Evolutionary conservation across 2,113 vertebrate species (phyloP).

Genomic region (Numenius arquata): DNA sequence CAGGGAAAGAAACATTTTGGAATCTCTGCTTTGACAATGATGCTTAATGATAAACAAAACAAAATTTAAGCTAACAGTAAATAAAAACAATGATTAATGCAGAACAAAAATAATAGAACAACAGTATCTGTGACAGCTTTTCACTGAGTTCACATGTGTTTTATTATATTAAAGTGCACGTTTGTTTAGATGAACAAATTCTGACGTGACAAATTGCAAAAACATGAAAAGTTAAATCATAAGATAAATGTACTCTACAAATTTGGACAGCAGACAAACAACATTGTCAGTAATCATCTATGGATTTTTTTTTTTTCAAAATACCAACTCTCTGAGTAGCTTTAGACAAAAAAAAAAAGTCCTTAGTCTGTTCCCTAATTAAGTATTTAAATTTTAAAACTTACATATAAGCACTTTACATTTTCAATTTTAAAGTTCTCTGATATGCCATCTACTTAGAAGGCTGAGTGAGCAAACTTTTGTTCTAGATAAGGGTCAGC

Average conservation of each 20-base stretch:
- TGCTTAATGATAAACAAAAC: not conserved
- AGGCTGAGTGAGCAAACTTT: not conserved
- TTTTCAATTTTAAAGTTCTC: not conserved
- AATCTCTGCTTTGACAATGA: not conserved
- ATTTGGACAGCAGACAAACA: not conserved
- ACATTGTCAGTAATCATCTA: not conserved
- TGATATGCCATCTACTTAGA: not conserved
- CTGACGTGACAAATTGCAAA: rapidly evolving
- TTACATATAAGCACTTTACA: not conserved
- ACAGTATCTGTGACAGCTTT: not conserved
- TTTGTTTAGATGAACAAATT: not conserved
- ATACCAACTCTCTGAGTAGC: not conserved
- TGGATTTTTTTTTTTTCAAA: not conserved
- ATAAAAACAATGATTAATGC: not conserved
- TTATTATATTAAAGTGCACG: not conserved
- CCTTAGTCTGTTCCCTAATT: not conserved
- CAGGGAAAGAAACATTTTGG: not conserved
- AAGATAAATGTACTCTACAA: not conserved
- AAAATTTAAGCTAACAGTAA: not conserved
- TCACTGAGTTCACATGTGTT: not conserved
- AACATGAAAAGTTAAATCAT: not conserved
- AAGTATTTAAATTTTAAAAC: not conserved
- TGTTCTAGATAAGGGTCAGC: not conserved
- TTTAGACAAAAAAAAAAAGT: not conserved
- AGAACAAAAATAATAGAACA: not conserved